Evolutionary conservation across 1,140 invertebrate genomes (phyloP), one percentile per base, ranked within the genome.

Genomic region (Melitaea cinxia): DNA sequence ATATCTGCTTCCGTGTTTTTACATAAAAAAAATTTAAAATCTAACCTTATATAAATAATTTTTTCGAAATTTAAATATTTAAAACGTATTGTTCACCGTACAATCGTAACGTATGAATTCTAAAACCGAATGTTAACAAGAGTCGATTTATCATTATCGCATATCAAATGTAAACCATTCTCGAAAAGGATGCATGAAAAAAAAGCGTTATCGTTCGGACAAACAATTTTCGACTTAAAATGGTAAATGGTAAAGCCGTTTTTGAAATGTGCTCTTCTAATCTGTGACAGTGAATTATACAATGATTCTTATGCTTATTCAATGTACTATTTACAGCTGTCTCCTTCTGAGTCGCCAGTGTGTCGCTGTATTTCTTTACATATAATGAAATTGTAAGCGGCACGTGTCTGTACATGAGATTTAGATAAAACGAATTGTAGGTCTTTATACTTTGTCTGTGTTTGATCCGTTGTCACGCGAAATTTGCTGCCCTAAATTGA

Each of bases 81-180:
- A 17, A 19, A 45, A 19, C 15, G 15, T 45, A 45, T 45, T 45
- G 15, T n/a, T n/a, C n/a, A n/a, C n/a, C n/a, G n/a, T n/a, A n/a
- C n/a, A n/a, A n/a, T n/a, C n/a, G n/a, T n/a, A n/a, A 45, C 39
- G 15, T 45, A 45, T 45, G 39, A 45, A 45, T 45, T 45, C 39
- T 19, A 45, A 45, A 45, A 45, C 12, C n/a, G 39, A 45, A 17
- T 45, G 39, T 45, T 45, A 45, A 45, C 39, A 45, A 45, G 39
- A 45, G 39, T 45, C 39, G 39, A 45, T 45, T 45, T 45, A 45
- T 45, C 39, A 45, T 45, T 45, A 45, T 45, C 39, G 19, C 39
- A 42, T 42, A 42, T 42, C 37, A 45, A 45, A 45, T 45, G 39
- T 45, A 45, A 17, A 17, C 39, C 39, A 45, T 7, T 19, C 39